Base-by-base conservation (phyloP, 1,140 invertebrate genomes). In the Solenopsis fugax region DNA sequence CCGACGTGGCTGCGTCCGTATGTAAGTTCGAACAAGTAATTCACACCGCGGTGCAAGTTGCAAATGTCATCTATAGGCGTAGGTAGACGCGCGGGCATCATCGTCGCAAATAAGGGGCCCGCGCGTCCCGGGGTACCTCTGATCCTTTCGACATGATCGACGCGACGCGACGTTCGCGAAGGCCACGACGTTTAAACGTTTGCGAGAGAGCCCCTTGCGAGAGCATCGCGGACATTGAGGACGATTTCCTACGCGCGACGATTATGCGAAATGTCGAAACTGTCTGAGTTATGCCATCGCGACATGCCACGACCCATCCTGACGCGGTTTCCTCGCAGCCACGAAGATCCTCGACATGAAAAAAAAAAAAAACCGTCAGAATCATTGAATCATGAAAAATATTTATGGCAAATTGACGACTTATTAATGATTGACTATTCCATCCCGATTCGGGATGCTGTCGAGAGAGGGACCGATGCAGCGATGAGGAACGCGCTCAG, bases 211-310 rank as follows among this genome's bases (percentile, higher is more conserved):
- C n/a, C n/a, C n/a, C n/a, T 65, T 65, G 64, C 64, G 71, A 75
- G 72, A 75, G 71, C 71, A 21, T 52, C 60, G 37, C 60, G 37
- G 18, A 58, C 6, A 24, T 12, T 56, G 54, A 73, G 48, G 58
- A 84, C 73, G 52, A 60, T 84, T 84, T 84, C 69, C 80, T 60
- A 50, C 41, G 41, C 80, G 29, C 29, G 67, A 41, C 69, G 54
- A 82, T 71, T 82, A 72, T 58, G 80, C 54, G 67, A 34, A 73
- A 84, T 75, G 80, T 84, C 54, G 80, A 72, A 72, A 73, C 24
- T 52, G 18, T 21, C 21, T 2, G 29, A 67, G 48, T 80, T 45
- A 48, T 72, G 65, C 24, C 76, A 37, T 10, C 16, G 73, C 56
- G 16, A n/a, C 34, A 65, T 65, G 7, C 37, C 21, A 16, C 29